Evolutionary conservation across 2,797 vertebrate genomes (phyloP).

Genomic region (Erethizon dorsatum): DNA sequence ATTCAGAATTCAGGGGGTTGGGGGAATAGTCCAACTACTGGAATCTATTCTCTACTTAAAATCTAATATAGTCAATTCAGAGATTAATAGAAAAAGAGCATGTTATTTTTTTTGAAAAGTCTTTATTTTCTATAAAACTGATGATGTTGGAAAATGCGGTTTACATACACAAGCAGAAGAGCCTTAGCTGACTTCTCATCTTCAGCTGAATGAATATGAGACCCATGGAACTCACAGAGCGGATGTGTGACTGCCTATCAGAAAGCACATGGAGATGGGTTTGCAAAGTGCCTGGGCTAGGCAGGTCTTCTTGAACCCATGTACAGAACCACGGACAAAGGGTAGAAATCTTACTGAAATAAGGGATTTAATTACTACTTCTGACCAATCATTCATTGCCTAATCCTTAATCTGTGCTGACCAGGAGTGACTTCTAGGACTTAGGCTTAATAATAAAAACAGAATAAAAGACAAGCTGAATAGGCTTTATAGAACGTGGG

Average conservation of each 20-base stretch:
- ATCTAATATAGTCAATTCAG: constrained; percentile 36
- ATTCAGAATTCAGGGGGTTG: neutral
- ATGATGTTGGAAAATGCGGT: neutral
- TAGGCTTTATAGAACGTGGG: neutral
- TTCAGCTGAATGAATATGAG: neutral
- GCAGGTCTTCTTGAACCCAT: neutral
- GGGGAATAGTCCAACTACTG: neutral
- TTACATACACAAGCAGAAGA: neutral
- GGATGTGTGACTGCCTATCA: neutral
- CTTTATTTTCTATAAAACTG: constrained; percentile 7
- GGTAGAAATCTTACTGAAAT: neutral
- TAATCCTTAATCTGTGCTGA: neutral
- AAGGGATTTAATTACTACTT: neutral
- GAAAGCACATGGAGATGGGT: neutral
- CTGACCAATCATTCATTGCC: neutral
- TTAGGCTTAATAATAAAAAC: neutral
- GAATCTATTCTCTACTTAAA: neutral
- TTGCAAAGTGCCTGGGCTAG: neutral
- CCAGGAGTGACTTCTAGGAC: neutral
- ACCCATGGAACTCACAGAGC: neutral
- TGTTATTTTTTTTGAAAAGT: neutral
- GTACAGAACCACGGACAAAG: neutral
- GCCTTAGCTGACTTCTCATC: neutral
- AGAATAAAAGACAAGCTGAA: neutral
- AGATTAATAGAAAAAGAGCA: constrained; percentile 24